Evolutionary conservation across 2,113 vertebrate genomes (phyloP), one percentile per base, ranked within the genome.

Genomic region (Nyctibius bracteatus): DNA sequence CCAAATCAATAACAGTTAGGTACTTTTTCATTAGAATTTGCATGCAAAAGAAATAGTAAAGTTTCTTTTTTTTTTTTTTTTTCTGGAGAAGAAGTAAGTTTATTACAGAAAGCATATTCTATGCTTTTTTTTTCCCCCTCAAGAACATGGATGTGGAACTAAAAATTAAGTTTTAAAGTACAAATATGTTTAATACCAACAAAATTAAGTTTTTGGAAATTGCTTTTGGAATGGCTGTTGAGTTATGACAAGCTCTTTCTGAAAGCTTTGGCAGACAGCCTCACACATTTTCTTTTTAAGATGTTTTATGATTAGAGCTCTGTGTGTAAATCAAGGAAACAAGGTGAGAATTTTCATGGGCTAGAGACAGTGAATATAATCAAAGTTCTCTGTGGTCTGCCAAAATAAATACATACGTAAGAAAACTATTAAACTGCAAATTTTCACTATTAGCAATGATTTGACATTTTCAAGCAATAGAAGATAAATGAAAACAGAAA

Each of bases 181-280:
- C 41, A 71, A 78, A 49, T 52, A 65, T 15, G 44, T 92, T 90
- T 87, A 75, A 71, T 46, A 59, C 9, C 27, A 92, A 88, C 39
- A 74, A 87, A 92, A 90, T 92, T 70, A 90, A 78, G 16, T 30
- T 94, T 94, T 92, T 94, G 55, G 71, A 92, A 95, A 93, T 94
- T 81, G 82, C 68, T 86, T 87, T 77, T 94, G 47, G 63, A 94
- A 73, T 44, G 33, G 18, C 59, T 90, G 57, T 65, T 88, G 86
- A 92, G 72, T 91, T 96, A 95, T 67, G 87, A 91, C 81, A 94
- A 49, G 8, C 30, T 83, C 51, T 47, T 89, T 90, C 35, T 92
- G 78, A 88, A 91, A 93, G 66, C 47, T 59, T 31, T 91, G 87
- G 55, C 92, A 94, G 75, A 33, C 46, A 88, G 72, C 49, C 83